Conservation (phyloP, 2,888 invertebrate species). For the Chromoteleia sp. region DNA sequence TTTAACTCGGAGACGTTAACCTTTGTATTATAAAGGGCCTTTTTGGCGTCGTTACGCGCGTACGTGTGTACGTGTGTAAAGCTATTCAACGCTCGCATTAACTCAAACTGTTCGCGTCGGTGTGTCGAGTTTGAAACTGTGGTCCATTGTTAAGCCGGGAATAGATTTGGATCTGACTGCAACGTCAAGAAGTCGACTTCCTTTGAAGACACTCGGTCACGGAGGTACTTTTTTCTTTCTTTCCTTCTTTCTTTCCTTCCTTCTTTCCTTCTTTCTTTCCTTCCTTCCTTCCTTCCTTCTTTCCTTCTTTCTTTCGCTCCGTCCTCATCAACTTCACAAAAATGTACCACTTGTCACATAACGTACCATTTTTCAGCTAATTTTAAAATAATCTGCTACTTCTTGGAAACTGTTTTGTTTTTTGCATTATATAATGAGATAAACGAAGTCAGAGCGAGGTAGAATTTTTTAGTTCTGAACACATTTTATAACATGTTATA, state of each 20-base stretch:
- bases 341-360: slow-evolving; percentile 45
- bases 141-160: slow-evolving; percentile 80
- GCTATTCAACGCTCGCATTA: slow-evolving; percentile 64
- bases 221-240: slow-evolving; percentile 15
- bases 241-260: neutral
- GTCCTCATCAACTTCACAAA: slow-evolving; percentile 9
- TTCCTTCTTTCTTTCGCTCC: neutral
- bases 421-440: neutral
- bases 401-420: neutral
- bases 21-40: slow-evolving; percentile 61
- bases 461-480: no score
- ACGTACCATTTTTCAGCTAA: slow-evolving; percentile 34
- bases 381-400: slow-evolving; percentile 20
- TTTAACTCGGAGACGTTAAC: slow-evolving; percentile 55
- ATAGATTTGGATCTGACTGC: slow-evolving; percentile 80
- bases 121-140: slow-evolving; percentile 78
- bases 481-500: no score
- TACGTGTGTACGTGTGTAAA: slow-evolving; percentile 31
- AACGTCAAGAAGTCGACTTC: slow-evolving; percentile 70
- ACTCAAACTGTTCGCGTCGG: slow-evolving; percentile 66
- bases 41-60: slow-evolving; percentile 30
- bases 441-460: neutral
- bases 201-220: slow-evolving; percentile 54
- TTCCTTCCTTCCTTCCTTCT: slow-evolving; percentile 3
- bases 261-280: neutral